Percentiles rank a stretch among this genome's conserved stretches.
Evolutionary conservation across 2,113 vertebrate species (phyloP).

Genomic region (Syngnathus floridae): DNA sequence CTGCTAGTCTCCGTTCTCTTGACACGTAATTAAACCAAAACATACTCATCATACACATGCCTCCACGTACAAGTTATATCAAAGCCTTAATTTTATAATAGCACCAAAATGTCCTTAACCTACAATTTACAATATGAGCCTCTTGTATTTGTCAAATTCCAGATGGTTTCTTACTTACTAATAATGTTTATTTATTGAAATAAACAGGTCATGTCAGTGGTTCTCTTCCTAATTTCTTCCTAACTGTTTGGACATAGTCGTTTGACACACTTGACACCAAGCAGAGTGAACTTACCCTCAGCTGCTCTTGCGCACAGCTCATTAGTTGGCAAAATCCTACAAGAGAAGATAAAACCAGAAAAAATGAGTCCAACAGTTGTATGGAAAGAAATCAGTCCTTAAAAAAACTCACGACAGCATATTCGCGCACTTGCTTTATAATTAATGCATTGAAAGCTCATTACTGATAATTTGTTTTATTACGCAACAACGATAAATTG

Average conservation of each 20-base stretch:
- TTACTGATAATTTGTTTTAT: neutral
- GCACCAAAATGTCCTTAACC: neutral
- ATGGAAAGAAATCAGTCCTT: neutral
- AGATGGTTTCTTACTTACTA: neutral
- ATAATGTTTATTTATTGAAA: too few species aligned
- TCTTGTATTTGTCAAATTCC: neutral
- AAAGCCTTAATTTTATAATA: constrained; percentile 11
- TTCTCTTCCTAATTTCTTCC: neutral
- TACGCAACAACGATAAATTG: neutral
- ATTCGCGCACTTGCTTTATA: neutral
- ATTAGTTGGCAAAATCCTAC: constrained; percentile 81
- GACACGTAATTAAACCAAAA: constrained; percentile 39
- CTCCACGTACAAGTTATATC: constrained; percentile 9
- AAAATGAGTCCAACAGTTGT: neutral
- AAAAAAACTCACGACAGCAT: neutral
- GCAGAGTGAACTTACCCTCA: constrained; percentile 74
- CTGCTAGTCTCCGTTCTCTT: constrained; percentile 24
- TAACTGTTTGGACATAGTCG: neutral
- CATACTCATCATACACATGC: constrained; percentile 27
- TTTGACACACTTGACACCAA: neutral
- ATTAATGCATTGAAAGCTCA: neutral
- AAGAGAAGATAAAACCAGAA: constrained; percentile 32
- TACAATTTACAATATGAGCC: neutral
- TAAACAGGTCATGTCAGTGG: neutral
- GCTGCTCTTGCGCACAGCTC: constrained; percentile 80